A percentile compares a stretch with the other conserved stretches of the same genome.
phyloP scores from a whole-genome alignment of 2,888 invertebrate species.

The Penaeus monodon region DNA sequence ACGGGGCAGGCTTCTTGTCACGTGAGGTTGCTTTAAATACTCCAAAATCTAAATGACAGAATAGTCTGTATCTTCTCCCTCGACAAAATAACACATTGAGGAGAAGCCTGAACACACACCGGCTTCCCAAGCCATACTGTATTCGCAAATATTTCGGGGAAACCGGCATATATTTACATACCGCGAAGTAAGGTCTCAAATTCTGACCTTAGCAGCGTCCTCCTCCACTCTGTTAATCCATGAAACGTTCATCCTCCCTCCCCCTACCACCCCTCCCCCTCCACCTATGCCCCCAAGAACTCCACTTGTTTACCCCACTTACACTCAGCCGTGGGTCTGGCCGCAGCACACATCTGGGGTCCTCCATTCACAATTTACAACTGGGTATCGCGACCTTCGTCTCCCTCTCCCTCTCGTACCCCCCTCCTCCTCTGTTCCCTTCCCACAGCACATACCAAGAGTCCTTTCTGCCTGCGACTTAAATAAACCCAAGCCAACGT shows the following conservation, averaged over 20 bases:
- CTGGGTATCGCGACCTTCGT: conserved; percentile 7
- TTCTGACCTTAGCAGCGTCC: background rate
- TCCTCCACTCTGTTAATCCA: background rate
- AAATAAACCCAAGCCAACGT: background rate
- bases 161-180: too few relatives aligned
- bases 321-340: too few relatives aligned
- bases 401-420: background rate
- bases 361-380: too few relatives aligned
- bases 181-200: background rate
- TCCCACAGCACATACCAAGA: background rate
- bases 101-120: too few relatives aligned
- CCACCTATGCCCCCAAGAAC: conserved; percentile 15
- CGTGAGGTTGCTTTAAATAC: too few relatives aligned
- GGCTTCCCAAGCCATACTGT: too few relatives aligned
- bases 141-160: too few relatives aligned
- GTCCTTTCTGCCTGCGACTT: background rate
- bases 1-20: too few relatives aligned
- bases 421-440: background rate
- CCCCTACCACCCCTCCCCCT: background rate
- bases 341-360: too few relatives aligned
- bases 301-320: background rate
- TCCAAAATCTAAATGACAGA: too few relatives aligned
- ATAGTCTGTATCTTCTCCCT: too few relatives aligned
- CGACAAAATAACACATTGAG: too few relatives aligned
- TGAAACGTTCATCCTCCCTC: background rate